Evolutionary conservation across 92 coral and sea anemone species (phyloP).

Genomic region (Diadumene lineata): DNA sequence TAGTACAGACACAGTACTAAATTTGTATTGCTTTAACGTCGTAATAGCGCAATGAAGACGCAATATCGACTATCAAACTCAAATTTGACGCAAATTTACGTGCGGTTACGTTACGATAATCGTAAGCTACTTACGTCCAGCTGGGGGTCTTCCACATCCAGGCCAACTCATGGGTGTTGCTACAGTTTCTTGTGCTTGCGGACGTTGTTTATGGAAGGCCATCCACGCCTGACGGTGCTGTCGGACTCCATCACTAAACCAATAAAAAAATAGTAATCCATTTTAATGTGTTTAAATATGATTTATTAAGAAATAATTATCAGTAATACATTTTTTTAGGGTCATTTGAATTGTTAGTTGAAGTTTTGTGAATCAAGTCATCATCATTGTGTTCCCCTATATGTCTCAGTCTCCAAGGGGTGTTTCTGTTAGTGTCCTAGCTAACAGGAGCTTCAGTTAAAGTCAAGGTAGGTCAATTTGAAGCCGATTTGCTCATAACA

Average conservation of each 20-base stretch:
- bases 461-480: too few relatives aligned
- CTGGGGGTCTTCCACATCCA: slow-evolving; percentile 57
- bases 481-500: too few relatives aligned
- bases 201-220: slow-evolving; percentile 77
- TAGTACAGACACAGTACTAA: too few relatives aligned
- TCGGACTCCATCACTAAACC: slow-evolving; percentile 8
- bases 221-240: slow-evolving; percentile 64
- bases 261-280: neutral
- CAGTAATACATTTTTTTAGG: too few relatives aligned
- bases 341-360: too few relatives aligned
- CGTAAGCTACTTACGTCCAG: slow-evolving; percentile 67
- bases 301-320: neutral
- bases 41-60: neutral
- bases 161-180: slow-evolving; percentile 79
- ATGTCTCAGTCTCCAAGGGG: neutral
- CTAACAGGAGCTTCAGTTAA: too few relatives aligned
- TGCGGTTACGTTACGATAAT: neutral
- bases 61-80: too few relatives aligned
- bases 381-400: neutral
- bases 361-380: neutral
- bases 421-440: too few relatives aligned
- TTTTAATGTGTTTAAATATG: neutral
- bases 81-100: neutral
- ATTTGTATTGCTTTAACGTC: too few relatives aligned
- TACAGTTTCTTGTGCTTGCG: slow-evolving; percentile 10